Conservation (phyloP, 2,888 invertebrate species). For the Stegophylla sp. region DNA sequence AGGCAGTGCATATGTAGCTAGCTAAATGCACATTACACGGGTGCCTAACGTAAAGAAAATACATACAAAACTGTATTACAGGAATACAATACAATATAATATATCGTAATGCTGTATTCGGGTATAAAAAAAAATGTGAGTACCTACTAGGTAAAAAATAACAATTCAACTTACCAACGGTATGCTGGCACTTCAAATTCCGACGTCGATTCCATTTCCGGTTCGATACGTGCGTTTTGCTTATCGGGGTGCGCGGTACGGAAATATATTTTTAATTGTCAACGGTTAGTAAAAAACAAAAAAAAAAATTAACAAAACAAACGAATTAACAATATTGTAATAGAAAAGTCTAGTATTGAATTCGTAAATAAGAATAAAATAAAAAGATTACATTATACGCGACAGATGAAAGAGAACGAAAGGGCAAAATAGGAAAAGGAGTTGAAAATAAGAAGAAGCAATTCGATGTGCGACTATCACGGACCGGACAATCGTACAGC, state of each 20-base stretch:
- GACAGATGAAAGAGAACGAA: neutral
- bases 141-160: neutral
- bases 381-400: neutral
- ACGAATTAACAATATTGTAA: no score
- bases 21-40: no score
- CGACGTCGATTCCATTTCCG: conserved; percentile 6
- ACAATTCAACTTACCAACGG: conserved; percentile 21
- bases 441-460: neutral
- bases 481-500: conserved; percentile 8
- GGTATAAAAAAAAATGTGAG: no score
- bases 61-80: no score
- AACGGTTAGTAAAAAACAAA: neutral
- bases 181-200: no score
- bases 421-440: neutral
- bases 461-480: neutral
- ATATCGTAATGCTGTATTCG: no score
- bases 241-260: neutral
- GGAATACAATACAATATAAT: no score
- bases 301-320: neutral
- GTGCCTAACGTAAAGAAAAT: no score
- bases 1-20: no score
- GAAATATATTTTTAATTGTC: neutral
- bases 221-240: neutral
- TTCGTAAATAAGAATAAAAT: neutral
- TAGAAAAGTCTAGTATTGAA: no score